Evolutionary conservation across 2,113 vertebrate species (phyloP), one percentile per base, ranked within the genome.

Genomic region (Notothenia rossii): DNA sequence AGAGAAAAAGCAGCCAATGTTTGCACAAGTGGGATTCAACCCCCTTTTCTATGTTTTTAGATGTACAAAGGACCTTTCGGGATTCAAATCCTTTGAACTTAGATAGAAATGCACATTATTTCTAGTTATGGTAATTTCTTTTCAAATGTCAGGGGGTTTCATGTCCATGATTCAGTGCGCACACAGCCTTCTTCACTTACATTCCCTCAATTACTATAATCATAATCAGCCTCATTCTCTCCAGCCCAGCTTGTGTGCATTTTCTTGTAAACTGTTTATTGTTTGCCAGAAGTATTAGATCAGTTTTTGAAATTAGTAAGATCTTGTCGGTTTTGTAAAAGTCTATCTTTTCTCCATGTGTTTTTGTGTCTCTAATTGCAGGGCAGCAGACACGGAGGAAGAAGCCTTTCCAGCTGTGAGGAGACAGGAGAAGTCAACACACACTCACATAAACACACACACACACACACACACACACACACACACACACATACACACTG

Each of bases 361-460:
- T 69, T 22, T 64, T 22, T 82, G 25, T 77, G 73, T 84, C 33
- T 88, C 64, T 89, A 89, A 91, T 91, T 68, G 76, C 86, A 93
- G 87, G 83, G 81, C 86, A 72, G 51, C 76, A 74, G 89, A 85
- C 86, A 82, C 84, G 83, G 72, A 73, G 48, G 71, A 77, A 85
- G 88, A 87, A 45, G 82, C 80, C 86, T 83, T 87, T 92, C 87
- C 89, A 89, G 84, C 85, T 91, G 87, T 84, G 85, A 82, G 68
- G 79, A 90, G 82, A 84, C 45, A n/a, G 88, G 84, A 73, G 75
- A 79, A 88, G 77, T 87, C 83, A 75, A 75, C 25, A 25, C 22
- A 22, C 22, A 22, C 22, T 1, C 22, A 22, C 22, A 22, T 1
- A 22, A 1, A 22, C 22, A 22, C 22, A 22, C 22, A 22, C 22